Evolutionary conservation across 2,113 vertebrate species (phyloP), one percentile per base, ranked within the genome.

Genomic region (Paraplagusia blochii): DNA sequence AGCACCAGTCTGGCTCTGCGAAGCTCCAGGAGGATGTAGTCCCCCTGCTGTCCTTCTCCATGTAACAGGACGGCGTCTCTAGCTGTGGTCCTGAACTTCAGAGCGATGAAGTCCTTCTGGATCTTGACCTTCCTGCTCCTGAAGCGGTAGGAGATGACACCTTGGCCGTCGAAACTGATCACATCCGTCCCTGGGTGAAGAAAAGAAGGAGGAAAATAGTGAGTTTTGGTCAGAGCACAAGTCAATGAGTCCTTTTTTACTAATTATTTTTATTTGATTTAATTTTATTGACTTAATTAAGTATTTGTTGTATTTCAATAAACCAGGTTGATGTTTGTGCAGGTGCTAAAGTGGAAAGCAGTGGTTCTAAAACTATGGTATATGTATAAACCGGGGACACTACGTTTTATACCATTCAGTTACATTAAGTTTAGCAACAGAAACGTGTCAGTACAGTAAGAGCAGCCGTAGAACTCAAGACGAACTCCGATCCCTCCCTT

Each of bases 31-130:
- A 93, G 94, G 36, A 99, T 92, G 40, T 98, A 99, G 72, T 99
- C 97, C 4, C 97, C 97, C 80, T 98, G 95, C 45, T 97, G 96
- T n/a, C 97, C 97, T 77, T 99, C 97, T 47, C 97, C 96, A 0
- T 99, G 93, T 44, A 99, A 87, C 39, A 99, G 86, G 13, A 98
- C 91, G 1, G 95, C 97, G 34, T 96, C 92, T 0, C 92, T 92
- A 66, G 93, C 91, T 1, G 90, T 90, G 39, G 93, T 98, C 66
- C 93, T 91, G 77, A 99, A 98, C 86, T 95, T 97, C 73, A 99
- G 83, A 18, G 93, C 85, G 51, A 98, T 94, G 55, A 93, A 88
- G 43, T 99, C 97, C 76, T 96, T 98, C 81, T 93, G 43, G 1
- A 94, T 93, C 89, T 96, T 96, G 87, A 96, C 89, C 85, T 96